Evolutionary conservation across 2,797 vertebrate species (phyloP).

Genomic region (Tauraco hartlaubi): DNA sequence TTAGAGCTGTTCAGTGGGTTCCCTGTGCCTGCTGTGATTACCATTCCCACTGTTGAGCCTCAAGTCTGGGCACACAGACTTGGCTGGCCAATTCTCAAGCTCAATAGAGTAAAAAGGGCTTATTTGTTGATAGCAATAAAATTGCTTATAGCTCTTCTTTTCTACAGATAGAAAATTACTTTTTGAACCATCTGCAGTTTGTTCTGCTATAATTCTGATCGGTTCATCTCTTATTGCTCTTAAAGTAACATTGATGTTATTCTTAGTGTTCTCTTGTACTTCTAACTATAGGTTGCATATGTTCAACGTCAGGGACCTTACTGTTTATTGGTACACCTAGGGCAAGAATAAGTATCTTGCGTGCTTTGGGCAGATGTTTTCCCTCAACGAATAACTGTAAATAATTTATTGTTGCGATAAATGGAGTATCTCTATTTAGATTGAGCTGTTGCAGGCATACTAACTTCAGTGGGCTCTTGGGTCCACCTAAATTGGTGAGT

Average conservation of each 20-base stretch:
- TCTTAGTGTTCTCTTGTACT: neutral
- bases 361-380: neutral
- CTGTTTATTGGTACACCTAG: neutral
- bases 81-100: neutral
- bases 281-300: fast-evolving
- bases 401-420: neutral
- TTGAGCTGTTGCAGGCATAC: neutral
- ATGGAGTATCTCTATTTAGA: neutral
- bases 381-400: neutral
- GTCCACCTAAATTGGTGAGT: fast-evolving
- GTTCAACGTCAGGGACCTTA: neutral
- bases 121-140: neutral
- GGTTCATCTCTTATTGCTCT: neutral
- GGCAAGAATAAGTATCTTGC: neutral
- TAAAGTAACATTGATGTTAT: neutral
- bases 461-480: neutral
- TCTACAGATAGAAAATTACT: neutral
- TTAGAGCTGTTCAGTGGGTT: neutral
- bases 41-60: neutral
- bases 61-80: neutral
- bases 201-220: neutral
- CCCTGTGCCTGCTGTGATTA: neutral
- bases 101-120: neutral
- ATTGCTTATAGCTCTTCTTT: neutral
- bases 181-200: neutral